phyloP scores from a whole-genome alignment of 2,113 vertebrate genomes.

The Takifugu bimaculatus region DNA sequence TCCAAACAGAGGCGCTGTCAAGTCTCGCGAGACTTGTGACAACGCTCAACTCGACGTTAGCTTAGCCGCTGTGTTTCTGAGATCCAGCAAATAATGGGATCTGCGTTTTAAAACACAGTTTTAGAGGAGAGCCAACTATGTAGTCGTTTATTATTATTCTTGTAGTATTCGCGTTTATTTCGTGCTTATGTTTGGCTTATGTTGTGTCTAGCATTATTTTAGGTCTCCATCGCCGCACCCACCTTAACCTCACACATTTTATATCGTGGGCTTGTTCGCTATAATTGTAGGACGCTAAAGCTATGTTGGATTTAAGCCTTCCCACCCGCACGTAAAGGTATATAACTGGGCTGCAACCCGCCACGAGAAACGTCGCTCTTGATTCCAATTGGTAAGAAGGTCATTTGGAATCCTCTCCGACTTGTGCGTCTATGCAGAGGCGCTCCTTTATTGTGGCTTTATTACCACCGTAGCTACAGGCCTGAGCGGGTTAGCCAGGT shows the following conservation, averaged over 20 bases:
- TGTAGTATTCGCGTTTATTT: slow-evolving; percentile 20
- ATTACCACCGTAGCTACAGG: slow-evolving; percentile 1
- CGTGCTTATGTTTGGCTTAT: slow-evolving; percentile 12
- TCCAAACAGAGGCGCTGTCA: neutral
- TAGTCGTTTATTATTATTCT: slow-evolving; percentile 20
- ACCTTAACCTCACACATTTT: slow-evolving; percentile 19
- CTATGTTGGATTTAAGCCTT: slow-evolving; percentile 11
- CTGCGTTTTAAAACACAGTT: neutral
- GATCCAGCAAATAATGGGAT: slow-evolving; percentile 41
- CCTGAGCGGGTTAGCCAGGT: neutral
- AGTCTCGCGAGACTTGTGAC: slow-evolving; percentile 44
- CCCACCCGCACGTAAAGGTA: too few relatives aligned
- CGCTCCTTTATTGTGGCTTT: neutral
- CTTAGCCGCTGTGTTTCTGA: slow-evolving; percentile 28
- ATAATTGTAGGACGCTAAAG: slow-evolving; percentile 22
- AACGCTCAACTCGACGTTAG: slow-evolving; percentile 21
- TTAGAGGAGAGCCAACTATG: slow-evolving; percentile 35
- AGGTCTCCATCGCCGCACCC: slow-evolving; percentile 60
- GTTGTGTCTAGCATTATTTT: slow-evolving; percentile 43
- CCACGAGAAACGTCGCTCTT: neutral
- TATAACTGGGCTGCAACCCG: too few relatives aligned
- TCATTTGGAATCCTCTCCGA: neutral
- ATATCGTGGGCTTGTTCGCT: slow-evolving; percentile 41
- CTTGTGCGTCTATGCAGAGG: slow-evolving; percentile 5
- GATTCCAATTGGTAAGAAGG: neutral